Base-by-base conservation (phyloP, 2,797 vertebrate genomes). In the Buceros bicornis region DNA sequence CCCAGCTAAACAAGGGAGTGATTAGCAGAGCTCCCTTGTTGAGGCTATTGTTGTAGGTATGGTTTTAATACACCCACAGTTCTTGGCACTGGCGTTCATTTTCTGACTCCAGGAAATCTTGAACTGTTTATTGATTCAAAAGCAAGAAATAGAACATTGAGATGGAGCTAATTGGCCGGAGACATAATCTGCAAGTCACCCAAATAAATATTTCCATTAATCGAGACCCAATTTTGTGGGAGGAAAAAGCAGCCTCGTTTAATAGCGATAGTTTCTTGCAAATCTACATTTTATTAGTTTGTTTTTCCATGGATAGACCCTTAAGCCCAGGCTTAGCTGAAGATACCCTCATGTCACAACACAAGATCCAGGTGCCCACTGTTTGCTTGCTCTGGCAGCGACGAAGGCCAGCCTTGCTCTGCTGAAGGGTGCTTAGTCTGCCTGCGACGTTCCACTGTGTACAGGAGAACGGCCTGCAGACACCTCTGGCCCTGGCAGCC, bases 71-170 rank as follows among this genome's bases (percentile, higher is more conserved):
- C 97, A 97, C 95, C 95, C 95, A 87, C 95, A 91, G 92, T 64
- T 97, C 97, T 97, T 98, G 96, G 98, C 97, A 94, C 95, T n/a
- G 58, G 8, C 5, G 18, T 90, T 96, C 90, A n/a, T 85, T 89
- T 97, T 97, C 96, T 81, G 94, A 96, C 94, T 98, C 97, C 95
- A 97, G 97, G 97, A 98, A 98, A 97, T 97, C 97, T 97, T 95
- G 94, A 95, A 94, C 94, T 98, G 96, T 98, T 98, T 97, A 98
- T 97, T 97, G 96, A 97, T 91, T 96, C 95, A 96, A 90, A 96
- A 95, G 88, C 96, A 98, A 98, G 97, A 97, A 98, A 98, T 57
- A 97, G 96, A 97, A 97, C 90, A 26, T 74, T 69, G 95, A 91
- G 95, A 97, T 95, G 97, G 96, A 97, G 97, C 94, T 98, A 95